Conservation (phyloP, 2,888 invertebrate genomes). For the Epirrita christyi region DNA sequence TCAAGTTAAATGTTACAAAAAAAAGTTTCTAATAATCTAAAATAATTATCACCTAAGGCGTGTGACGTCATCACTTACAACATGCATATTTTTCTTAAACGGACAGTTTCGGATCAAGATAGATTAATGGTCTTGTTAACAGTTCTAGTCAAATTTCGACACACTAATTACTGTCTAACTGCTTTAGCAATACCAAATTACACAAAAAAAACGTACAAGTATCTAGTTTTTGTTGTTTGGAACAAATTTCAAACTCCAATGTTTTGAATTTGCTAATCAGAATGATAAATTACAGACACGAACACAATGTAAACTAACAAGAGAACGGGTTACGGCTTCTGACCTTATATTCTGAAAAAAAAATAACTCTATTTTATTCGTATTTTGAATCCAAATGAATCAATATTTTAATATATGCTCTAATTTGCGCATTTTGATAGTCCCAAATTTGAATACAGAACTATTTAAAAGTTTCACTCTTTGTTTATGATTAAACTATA, state of each 20-base stretch:
- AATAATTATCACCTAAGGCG: slow-evolving; percentile 49
- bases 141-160: slow-evolving; percentile 67
- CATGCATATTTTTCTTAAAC: slow-evolving; percentile 63
- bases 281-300: slow-evolving; percentile 36
- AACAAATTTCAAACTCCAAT: slow-evolving; percentile 33
- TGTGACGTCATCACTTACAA: slow-evolving; percentile 55
- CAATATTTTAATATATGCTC: slow-evolving; percentile 15
- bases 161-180: slow-evolving; percentile 64
- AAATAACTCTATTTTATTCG: slow-evolving; percentile 13
- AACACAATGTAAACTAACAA: slow-evolving; percentile 36
- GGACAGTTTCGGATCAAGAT: slow-evolving; percentile 68
- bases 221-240: slow-evolving; percentile 29
- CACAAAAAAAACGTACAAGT: slow-evolving; percentile 44
- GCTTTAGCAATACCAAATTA: slow-evolving; percentile 58
- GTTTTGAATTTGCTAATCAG: slow-evolving; percentile 24
- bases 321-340: slow-evolving; percentile 29
- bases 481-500: not conserved
- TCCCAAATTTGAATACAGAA: slow-evolving; percentile 14
- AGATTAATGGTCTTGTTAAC: slow-evolving; percentile 72
- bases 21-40: slow-evolving; percentile 40
- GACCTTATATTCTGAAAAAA: slow-evolving; percentile 31
- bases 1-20: not conserved
- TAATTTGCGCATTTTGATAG: slow-evolving; percentile 8
- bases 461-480: slow-evolving; percentile 2
- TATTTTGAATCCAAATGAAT: slow-evolving; percentile 28